Evolutionary conservation across 2,113 vertebrate genomes (phyloP).

Genomic region (Esox niger): DNA sequence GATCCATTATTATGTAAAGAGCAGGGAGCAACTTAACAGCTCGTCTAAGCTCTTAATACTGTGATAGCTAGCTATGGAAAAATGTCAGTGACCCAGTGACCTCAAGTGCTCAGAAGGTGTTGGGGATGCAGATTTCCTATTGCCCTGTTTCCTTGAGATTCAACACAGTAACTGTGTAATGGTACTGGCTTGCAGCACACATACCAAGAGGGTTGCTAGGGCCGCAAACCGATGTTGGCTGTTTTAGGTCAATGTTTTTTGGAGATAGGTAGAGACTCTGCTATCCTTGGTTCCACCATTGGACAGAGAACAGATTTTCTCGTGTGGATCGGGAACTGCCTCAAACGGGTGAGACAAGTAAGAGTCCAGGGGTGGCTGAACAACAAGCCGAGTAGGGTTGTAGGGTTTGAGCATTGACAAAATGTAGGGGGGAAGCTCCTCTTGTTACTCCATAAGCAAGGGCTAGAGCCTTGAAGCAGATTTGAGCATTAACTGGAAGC

Average conservation of each 20-base stretch:
- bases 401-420: too few relatives aligned
- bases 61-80: slow-evolving; percentile 25
- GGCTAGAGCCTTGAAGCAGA: too few relatives aligned
- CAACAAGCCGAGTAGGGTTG: too few relatives aligned
- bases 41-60: slow-evolving; percentile 52
- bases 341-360: too few relatives aligned
- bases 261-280: too few relatives aligned
- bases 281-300: too few relatives aligned
- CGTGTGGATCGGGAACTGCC: too few relatives aligned
- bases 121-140: slow-evolving; percentile 11
- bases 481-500: too few relatives aligned
- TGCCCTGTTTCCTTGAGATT: slow-evolving; percentile 4
- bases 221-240: background rate
- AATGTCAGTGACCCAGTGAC: slow-evolving; percentile 5
- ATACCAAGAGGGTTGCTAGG: background rate
- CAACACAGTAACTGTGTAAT: background rate
- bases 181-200: slow-evolving; percentile 8
- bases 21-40: slow-evolving; percentile 24
- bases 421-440: too few relatives aligned
- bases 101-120: slow-evolving; percentile 17
- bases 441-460: too few relatives aligned
- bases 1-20: slow-evolving; percentile 46
- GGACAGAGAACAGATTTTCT: too few relatives aligned
- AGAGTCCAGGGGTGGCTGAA: too few relatives aligned
- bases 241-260: background rate